A percentile compares a stretch with the other conserved stretches of the same genome.
phyloP scores from a whole-genome alignment of 2,797 vertebrate genomes.

The Spea hammondii region DNA sequence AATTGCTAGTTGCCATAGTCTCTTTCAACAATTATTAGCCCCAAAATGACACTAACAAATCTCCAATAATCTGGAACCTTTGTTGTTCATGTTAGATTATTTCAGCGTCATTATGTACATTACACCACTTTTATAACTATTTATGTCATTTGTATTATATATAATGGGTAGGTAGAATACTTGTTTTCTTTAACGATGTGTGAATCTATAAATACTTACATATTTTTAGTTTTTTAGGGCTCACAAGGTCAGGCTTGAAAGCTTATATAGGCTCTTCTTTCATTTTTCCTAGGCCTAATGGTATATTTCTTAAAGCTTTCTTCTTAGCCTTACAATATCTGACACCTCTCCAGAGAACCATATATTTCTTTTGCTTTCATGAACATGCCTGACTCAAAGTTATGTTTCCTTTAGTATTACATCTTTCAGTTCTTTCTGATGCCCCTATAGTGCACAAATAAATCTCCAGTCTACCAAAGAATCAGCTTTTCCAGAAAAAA shows the following conservation, averaged over 20 bases:
- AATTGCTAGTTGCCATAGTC: no score
- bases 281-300: not conserved
- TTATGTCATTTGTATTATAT: no score
- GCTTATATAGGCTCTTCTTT: not conserved
- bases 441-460: conserved; percentile 65
- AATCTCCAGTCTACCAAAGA: conserved; percentile 58
- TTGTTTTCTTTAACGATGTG: no score
- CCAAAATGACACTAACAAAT: no score
- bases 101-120: no score
- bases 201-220: no score
- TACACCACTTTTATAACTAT: no score
- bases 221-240: no score
- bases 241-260: not conserved
- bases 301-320: not conserved
- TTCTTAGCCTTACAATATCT: conserved; percentile 7
- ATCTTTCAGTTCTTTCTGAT: conserved; percentile 25
- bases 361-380: conserved; percentile 33
- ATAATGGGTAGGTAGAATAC: no score
- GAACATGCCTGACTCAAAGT: conserved; percentile 24
- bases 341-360: conserved; percentile 30
- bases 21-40: no score
- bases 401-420: conserved; percentile 36
- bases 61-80: no score
- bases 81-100: no score
- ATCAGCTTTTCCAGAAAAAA: conserved; percentile 14